These are phyloP conservation scores for Podarcis raffonei DNA, from an alignment of 2,113 vertebrate species.

Conservation along the genomic window DNA sequence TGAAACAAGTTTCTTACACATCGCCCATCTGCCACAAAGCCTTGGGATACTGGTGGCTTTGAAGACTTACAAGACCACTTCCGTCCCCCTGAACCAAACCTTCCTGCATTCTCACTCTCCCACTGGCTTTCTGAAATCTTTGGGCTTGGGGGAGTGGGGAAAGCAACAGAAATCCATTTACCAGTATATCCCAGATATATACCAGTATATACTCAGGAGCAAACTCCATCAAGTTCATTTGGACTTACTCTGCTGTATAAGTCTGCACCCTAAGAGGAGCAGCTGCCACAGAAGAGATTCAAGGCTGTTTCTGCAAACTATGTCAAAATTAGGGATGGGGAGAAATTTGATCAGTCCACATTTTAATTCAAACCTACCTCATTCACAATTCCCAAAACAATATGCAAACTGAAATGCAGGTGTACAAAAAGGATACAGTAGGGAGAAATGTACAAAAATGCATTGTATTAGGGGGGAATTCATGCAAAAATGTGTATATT, in stretches of 20 bases:
- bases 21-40: constrained; percentile 46
- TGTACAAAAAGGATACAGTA: too few relatives aligned
- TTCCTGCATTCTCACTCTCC: background rate
- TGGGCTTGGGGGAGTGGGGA: too few relatives aligned
- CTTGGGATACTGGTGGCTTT: constrained; percentile 48
- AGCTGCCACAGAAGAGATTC: background rate
- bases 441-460: too few relatives aligned
- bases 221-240: background rate
- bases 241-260: background rate
- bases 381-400: too few relatives aligned
- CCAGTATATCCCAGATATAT: too few relatives aligned
- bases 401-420: too few relatives aligned
- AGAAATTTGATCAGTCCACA: too few relatives aligned
- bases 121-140: background rate
- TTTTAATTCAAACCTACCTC: too few relatives aligned
- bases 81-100: background rate
- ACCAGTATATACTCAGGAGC: background rate
- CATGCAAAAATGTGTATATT: too few relatives aligned
- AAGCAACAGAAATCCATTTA: background rate
- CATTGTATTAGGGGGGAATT: too few relatives aligned
- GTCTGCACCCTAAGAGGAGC: background rate
- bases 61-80: constrained; percentile 4
- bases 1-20: background rate
- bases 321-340: too few relatives aligned
- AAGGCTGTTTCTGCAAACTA: background rate